These are phyloP conservation scores for Umimayanthus chanpuru DNA, from an alignment of 92 coral and sea anemone species.

Conservation along the genomic window DNA sequence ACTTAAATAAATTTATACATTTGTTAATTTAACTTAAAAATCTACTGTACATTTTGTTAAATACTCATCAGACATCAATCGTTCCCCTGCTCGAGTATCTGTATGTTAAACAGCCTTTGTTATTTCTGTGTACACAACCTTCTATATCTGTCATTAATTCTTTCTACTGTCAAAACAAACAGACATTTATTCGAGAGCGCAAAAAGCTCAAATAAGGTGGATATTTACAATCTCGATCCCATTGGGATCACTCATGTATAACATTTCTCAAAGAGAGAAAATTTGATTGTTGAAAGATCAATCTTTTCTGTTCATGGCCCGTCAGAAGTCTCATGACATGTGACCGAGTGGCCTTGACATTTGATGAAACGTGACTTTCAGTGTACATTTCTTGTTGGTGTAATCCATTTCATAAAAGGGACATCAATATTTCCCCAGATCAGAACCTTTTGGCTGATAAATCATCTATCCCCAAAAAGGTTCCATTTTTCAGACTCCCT, in stretches of 20 bases:
- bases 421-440: neutral
- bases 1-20: neutral
- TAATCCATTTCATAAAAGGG: neutral
- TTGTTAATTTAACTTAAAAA: neutral
- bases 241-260: slow-evolving; percentile 24
- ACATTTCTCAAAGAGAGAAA: slow-evolving; percentile 25
- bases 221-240: slow-evolving; percentile 23
- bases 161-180: neutral
- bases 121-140: neutral
- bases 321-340: neutral
- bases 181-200: slow-evolving; percentile 32
- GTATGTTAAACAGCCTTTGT: neutral
- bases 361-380: neutral
- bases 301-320: neutral
- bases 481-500: neutral
- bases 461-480: slow-evolving; percentile 21
- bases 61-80: neutral
- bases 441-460: slow-evolving; percentile 36
- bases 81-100: neutral
- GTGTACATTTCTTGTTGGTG: neutral
- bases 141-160: neutral
- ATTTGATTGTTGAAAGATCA: neutral
- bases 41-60: neutral
- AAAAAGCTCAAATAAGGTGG: slow-evolving; percentile 18
- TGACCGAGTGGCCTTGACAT: neutral